Evolutionary conservation across 1,140 invertebrate species (phyloP), one percentile per base, ranked within the genome.

Genomic region (Heliconius nattereri): DNA sequence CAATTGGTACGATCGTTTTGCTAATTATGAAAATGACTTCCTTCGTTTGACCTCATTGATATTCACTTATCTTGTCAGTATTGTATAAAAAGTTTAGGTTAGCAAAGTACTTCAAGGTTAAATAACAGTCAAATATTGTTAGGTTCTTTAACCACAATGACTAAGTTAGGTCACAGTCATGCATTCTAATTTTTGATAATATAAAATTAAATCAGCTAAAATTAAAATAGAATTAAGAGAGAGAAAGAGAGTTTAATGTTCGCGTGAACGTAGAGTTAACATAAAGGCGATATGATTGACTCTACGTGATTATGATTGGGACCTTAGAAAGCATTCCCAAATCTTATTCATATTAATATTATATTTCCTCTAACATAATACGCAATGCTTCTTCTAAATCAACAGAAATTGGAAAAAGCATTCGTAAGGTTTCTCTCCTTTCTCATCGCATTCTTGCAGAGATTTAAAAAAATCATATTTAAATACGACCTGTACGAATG

Each of bases 1-100:
- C 82, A 85, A 85, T 79, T 82, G 82, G 49, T 73, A 76, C 66
- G 32, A 60, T 54, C 70, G 66, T 78, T 75, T 78, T 45, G 76
- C 26, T 81, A 74, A 80, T 77, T 80, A 57, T 74, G 52, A 71
- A 13, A 75, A 66, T 29, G 5, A 16, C 60, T 66, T 66, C 60
- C 60, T 29, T 29, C 60, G 60, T 66, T 66, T 66, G 60, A 66
- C 60, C 60, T 66, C 26, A 16, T 66, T 66, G 60, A 19, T 66
- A 29, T 66, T 66, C 60, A 29, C 5, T n/a, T n/a, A n/a, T n/a
- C n/a, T n/a, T n/a, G n/a, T n/a, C n/a, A n/a, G 16, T 66, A 29
- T 66, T 7, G 13, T 66, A 16, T 29, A 29, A 23, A 23, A 66
- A 29, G 26, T 66, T 26, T 29, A 26, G 60, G 26, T 66, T 6